phyloP scores from a whole-genome alignment of 2,113 vertebrate genomes.

The Acinonyx jubatus region DNA sequence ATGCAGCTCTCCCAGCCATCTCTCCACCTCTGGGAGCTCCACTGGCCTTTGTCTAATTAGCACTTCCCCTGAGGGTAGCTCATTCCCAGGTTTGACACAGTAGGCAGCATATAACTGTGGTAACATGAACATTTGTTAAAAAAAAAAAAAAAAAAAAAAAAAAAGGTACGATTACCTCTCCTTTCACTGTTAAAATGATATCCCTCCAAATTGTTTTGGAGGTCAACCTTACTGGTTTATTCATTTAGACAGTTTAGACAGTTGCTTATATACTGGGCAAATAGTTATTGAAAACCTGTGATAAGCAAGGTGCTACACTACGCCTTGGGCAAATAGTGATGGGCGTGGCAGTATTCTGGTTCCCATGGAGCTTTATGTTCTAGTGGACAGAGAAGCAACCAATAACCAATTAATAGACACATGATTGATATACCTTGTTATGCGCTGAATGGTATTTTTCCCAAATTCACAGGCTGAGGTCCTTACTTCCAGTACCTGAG shows the following conservation, averaged over 20 bases:
- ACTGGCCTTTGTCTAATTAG: background rate
- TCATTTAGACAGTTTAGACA: background rate
- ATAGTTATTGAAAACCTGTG: background rate
- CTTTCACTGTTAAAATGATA: background rate
- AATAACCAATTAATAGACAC: background rate
- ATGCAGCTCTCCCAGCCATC: background rate
- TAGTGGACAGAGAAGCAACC: background rate
- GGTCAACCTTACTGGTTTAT: background rate
- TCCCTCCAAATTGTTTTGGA: background rate
- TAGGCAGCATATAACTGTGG: background rate
- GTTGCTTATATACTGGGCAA: background rate
- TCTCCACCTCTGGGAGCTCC: background rate
- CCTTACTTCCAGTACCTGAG: background rate
- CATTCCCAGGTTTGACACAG: background rate
- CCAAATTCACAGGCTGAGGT: background rate
- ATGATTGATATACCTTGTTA: background rate
- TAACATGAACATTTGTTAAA: background rate
- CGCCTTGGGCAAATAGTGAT: background rate
- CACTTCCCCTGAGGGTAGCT: background rate
- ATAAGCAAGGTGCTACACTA: background rate
- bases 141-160: background rate
- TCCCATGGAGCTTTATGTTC: background rate
- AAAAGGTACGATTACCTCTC: background rate
- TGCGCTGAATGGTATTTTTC: background rate
- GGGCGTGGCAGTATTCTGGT: background rate